A percentile compares a stretch with the other conserved stretches of the same genome.
phyloP scores from a whole-genome alignment of 2,113 vertebrate species.

The Muscicapa adusta region DNA sequence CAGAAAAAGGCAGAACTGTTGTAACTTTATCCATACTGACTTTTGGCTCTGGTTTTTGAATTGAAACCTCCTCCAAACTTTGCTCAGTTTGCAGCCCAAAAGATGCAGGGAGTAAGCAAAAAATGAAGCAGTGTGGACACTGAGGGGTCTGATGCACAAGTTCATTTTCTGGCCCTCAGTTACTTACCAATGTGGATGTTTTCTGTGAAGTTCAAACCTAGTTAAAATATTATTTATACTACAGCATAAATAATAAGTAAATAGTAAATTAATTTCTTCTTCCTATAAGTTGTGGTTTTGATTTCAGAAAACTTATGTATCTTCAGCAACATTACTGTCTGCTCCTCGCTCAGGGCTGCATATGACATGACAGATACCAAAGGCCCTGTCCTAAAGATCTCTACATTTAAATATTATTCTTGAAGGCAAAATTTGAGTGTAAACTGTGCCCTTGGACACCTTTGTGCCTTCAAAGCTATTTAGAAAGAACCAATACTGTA shows the following conservation, averaged over 20 bases:
- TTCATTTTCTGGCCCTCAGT: not conserved
- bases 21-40: not conserved
- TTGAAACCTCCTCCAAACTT: not conserved
- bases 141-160: not conserved
- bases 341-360: fast-evolving
- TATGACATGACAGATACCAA: not conserved
- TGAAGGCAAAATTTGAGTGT: not conserved
- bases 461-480: not conserved
- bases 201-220: not conserved
- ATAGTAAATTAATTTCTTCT: not conserved
- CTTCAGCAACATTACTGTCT: not conserved
- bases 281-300: not conserved
- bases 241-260: not conserved
- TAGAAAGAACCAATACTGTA: not conserved
- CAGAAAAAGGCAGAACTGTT: not conserved
- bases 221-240: not conserved
- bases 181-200: not conserved
- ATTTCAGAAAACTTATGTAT: not conserved
- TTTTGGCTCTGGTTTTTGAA: not conserved
- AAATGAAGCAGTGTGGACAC: not conserved
- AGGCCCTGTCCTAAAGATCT: not conserved
- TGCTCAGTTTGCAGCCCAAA: not conserved
- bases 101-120: fast-evolving
- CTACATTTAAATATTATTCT: not conserved
- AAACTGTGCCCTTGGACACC: not conserved